Percentiles rank a stretch among this genome's conserved stretches.
phyloP scores from a whole-genome alignment of 2,113 vertebrate species.

The Taxidea taxus region DNA sequence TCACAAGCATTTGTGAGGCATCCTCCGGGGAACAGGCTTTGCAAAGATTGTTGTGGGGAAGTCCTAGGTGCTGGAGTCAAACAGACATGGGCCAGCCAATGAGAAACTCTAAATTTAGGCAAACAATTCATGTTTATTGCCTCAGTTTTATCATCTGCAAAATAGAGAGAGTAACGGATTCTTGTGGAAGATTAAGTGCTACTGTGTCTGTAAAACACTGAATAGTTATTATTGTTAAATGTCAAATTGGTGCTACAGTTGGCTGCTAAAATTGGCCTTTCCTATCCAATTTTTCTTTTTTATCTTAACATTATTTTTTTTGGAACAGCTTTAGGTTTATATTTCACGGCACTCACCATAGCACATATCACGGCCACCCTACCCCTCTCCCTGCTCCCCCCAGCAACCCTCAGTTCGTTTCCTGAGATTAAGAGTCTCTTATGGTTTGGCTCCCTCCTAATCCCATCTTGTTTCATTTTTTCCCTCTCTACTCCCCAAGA shows the following conservation, averaged over 20 bases:
- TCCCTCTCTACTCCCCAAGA: no score
- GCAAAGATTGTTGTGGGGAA: neutral
- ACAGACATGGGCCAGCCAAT: neutral
- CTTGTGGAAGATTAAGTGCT: neutral
- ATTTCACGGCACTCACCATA: no score
- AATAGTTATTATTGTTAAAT: neutral
- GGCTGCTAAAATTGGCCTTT: neutral
- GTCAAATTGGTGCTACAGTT: neutral
- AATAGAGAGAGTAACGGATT: neutral
- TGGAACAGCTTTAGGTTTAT: neutral
- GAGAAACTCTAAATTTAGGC: neutral
- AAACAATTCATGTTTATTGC: neutral
- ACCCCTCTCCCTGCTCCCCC: no score
- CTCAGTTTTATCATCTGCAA: neutral
- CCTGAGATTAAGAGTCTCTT: no score
- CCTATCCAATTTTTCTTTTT: neutral
- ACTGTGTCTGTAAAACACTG: neutral
- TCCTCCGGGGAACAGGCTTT: rapidly evolving
- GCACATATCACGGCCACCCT: no score
- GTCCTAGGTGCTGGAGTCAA: neutral
- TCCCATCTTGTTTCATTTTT: no score
- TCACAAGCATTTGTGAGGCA: no score
- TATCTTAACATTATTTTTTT: neutral
- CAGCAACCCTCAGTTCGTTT: no score
- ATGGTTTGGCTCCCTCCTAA: no score